These are phyloP conservation scores for Phalacrocorax pelagicus DNA, from an alignment of 2,113 vertebrate genomes.

Conservation along the genomic window DNA sequence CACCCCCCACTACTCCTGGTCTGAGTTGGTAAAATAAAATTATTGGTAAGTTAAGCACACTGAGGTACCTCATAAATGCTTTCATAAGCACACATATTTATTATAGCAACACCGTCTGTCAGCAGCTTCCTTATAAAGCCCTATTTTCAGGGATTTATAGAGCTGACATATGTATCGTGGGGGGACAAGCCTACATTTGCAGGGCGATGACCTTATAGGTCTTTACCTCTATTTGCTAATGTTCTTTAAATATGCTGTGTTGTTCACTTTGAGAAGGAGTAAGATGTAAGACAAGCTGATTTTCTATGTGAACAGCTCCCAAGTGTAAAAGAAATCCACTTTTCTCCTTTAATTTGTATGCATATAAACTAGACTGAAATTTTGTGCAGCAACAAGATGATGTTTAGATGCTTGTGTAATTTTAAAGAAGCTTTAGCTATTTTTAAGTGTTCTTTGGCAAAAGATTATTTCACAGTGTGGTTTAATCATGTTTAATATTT, in stretches of 20 bases:
- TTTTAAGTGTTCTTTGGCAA: slow-evolving; percentile 1
- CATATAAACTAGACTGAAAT: not conserved
- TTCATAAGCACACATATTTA: slow-evolving; percentile 39
- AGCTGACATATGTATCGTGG: slow-evolving; percentile 30
- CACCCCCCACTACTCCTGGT: not conserved
- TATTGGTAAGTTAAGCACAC: not conserved
- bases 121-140: slow-evolving; percentile 34
- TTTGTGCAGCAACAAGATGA: not conserved
- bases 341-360: not conserved
- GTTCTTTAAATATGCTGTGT: slow-evolving; percentile 16
- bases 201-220: not conserved
- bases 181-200: slow-evolving; percentile 32
- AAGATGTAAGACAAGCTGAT: not conserved
- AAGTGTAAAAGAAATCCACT: not conserved
- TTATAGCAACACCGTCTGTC: slow-evolving; percentile 44
- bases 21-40: not conserved
- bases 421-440: not conserved
- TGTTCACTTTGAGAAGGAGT: slow-evolving; percentile 27
- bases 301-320: not conserved
- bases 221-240: not conserved
- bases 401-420: not conserved
- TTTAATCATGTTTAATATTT: not conserved
- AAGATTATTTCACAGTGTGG: not conserved
- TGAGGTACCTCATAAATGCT: not conserved
- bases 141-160: slow-evolving; percentile 35